phyloP scores from a whole-genome alignment of 2,797 vertebrate genomes.

The Sebastes baramenuke region DNA sequence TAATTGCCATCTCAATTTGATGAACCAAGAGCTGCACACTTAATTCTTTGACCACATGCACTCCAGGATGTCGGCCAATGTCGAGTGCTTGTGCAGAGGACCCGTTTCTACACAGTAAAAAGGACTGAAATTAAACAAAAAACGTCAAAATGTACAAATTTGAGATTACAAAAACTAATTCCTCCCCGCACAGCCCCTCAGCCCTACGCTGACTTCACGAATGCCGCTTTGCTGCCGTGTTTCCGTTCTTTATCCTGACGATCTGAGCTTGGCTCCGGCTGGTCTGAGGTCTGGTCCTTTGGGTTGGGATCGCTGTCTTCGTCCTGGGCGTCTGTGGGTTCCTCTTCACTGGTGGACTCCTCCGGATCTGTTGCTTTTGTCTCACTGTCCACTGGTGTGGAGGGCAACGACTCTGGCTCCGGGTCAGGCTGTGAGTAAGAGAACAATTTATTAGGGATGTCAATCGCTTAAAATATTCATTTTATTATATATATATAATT shows the following conservation, averaged over 20 bases:
- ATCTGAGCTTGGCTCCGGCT: constrained; percentile 37
- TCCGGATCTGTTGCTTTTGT: constrained; percentile 52
- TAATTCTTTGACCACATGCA: background rate
- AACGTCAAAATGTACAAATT: constrained; percentile 52
- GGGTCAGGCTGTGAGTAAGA: constrained; percentile 60
- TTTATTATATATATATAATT: too few species aligned
- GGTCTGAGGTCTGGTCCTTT: constrained; percentile 58
- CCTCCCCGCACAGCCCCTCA: background rate
- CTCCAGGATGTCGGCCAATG: background rate
- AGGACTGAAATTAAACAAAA: constrained; percentile 30
- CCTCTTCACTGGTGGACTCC: constrained; percentile 69
- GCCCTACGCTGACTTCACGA: constrained; percentile 87
- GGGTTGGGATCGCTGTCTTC: constrained; percentile 54
- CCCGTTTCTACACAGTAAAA: constrained; percentile 1
- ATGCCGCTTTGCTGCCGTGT: constrained; percentile 88
- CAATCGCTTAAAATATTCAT: too few species aligned
- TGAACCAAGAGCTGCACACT: background rate
- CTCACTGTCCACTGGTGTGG: constrained; percentile 31
- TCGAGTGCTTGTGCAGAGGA: background rate
- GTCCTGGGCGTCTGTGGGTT: constrained; percentile 73
- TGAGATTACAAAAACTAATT: constrained; percentile 49
- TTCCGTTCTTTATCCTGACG: constrained; percentile 77
- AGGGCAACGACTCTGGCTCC: constrained; percentile 41
- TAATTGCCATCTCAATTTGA: background rate
- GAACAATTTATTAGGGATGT: background rate